Evolutionary conservation across 2,888 invertebrate species (phyloP).

Genomic region (Acronicta alni): DNA sequence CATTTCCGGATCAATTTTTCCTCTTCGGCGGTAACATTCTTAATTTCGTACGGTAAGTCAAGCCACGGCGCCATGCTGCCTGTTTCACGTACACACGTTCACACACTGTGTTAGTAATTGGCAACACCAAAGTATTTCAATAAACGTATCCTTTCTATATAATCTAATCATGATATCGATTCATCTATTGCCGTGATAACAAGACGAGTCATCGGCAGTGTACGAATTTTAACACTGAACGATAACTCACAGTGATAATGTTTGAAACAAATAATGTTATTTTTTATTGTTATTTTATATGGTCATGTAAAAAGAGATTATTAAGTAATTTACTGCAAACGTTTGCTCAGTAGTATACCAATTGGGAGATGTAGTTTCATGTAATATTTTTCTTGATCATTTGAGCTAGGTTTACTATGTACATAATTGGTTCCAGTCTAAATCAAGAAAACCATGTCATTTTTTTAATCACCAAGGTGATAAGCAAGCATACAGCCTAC

Average conservation of each 20-base stretch:
- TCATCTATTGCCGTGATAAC: conserved; percentile 55
- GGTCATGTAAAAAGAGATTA: not conserved
- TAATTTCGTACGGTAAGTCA: conserved; percentile 77
- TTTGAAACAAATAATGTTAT: not conserved
- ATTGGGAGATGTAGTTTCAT: not conserved
- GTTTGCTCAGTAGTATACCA: not conserved
- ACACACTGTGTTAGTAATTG: conserved; percentile 58
- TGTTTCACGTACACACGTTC: conserved; percentile 26
- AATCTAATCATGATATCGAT: conserved; percentile 74
- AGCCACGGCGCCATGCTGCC: conserved; percentile 75
- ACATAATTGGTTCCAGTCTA: too few species aligned
- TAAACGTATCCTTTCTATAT: conserved; percentile 52
- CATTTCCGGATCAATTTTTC: conserved; percentile 81
- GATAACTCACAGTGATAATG: not conserved
- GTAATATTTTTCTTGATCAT: not conserved
- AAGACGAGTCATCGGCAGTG: conserved; percentile 14
- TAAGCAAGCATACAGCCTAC: too few species aligned
- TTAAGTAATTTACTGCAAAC: not conserved
- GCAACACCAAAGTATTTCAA: conserved; percentile 63
- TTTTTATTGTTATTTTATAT: not conserved
- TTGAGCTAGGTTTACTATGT: too few species aligned
- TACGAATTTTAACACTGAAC: conserved; percentile 14
- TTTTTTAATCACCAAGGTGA: too few species aligned
- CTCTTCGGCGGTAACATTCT: conserved; percentile 74
- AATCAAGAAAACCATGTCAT: too few species aligned